phyloP scores from a whole-genome alignment of 2,888 invertebrate genomes.

The Ennomos fuscantarius region DNA sequence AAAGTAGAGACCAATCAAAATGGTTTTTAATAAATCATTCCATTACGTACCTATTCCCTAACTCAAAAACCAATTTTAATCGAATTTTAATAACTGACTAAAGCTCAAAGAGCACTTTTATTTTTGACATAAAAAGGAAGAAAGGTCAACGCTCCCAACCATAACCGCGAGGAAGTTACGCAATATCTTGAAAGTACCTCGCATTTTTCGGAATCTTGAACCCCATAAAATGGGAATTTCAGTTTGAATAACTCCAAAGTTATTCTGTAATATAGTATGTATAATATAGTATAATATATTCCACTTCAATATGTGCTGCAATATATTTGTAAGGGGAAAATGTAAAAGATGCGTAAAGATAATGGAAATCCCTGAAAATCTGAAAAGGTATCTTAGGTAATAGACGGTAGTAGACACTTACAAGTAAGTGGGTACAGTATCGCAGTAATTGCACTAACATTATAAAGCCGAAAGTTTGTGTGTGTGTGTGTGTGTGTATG shows the following conservation, averaged over 20 bases:
- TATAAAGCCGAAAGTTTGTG: too few relatives aligned
- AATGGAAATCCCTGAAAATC: too few relatives aligned
- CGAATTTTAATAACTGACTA: constrained; percentile 2
- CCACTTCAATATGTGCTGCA: constrained; percentile 15
- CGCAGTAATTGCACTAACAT: too few relatives aligned
- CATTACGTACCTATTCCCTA: too few relatives aligned
- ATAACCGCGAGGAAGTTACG: constrained; percentile 25
- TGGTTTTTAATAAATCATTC: too few relatives aligned
- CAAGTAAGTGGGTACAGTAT: too few relatives aligned
- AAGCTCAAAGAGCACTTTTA: constrained; percentile 12
- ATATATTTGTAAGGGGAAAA: constrained; percentile 1
- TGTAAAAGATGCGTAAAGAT: too few relatives aligned
- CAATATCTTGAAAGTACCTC: constrained; percentile 20
- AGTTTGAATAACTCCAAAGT: constrained; percentile 25
- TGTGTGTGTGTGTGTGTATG: too few relatives aligned
- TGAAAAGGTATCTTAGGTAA: too few relatives aligned
- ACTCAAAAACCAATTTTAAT: constrained; percentile 4
- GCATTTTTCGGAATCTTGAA: constrained; percentile 27
- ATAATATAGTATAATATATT: too few relatives aligned
- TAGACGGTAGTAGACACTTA: too few relatives aligned
- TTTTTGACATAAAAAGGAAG: constrained; percentile 9
- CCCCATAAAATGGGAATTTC: constrained; percentile 21
- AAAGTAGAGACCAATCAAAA: too few relatives aligned
- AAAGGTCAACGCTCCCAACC: constrained; percentile 16
- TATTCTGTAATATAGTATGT: constrained; percentile 22